phyloP scores from a whole-genome alignment of 1,140 invertebrate species.

The Caenorhabditis latens region DNA sequence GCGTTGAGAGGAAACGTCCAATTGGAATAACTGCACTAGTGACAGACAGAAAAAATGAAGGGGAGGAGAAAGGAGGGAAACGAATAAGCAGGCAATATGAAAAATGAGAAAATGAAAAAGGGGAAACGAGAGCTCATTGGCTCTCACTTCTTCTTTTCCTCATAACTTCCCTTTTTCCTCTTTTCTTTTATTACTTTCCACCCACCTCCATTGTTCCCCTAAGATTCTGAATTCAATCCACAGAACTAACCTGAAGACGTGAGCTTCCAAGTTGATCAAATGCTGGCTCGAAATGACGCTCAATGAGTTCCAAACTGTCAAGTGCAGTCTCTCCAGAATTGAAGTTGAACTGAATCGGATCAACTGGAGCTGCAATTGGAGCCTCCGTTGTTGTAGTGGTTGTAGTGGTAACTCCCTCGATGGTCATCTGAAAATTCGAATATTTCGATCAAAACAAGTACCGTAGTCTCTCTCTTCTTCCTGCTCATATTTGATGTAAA shows the following conservation, averaged over 20 bases:
- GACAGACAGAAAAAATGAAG: background rate
- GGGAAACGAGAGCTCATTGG: constrained; percentile 39
- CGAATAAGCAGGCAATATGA: constrained; percentile 46
- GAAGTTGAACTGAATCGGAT: constrained; percentile 20
- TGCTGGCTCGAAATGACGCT: constrained; percentile 74
- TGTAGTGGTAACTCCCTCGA: constrained; percentile 43
- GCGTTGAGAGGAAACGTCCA: background rate
- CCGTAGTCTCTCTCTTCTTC: constrained; percentile 31
- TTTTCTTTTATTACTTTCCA: constrained; percentile 2
- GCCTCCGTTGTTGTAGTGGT: constrained; percentile 1
- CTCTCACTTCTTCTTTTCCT: constrained; percentile 16
- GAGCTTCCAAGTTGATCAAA: constrained; percentile 76
- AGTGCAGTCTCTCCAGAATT: constrained; percentile 56
- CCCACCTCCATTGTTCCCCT: background rate
- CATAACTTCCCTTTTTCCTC: constrained; percentile 36
- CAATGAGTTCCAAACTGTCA: constrained; percentile 65
- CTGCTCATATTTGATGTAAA: constrained; percentile 46
- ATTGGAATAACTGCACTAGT: constrained; percentile 26
- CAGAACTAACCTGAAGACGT: constrained; percentile 68
- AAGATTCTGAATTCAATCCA: background rate
- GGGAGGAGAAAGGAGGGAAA: background rate
- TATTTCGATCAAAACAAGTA: constrained; percentile 7
- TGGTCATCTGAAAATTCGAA: constrained; percentile 62
- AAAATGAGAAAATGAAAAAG: constrained; percentile 31
- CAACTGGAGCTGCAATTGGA: constrained; percentile 11